Evolutionary conservation across 2,888 invertebrate species (phyloP).

Genomic region (Gymnoscelis rufifasciata): DNA sequence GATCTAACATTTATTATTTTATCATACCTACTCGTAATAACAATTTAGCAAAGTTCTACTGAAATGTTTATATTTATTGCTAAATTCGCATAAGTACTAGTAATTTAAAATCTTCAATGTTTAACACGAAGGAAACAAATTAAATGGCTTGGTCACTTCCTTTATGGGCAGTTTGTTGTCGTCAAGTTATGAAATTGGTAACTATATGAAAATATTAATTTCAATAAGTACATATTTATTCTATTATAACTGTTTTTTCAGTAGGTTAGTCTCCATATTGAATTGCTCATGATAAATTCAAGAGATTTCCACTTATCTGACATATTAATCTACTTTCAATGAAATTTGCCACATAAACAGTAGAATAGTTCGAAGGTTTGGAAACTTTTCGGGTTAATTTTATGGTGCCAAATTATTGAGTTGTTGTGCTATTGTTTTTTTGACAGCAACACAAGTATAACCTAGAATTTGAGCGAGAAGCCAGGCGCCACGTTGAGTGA

Average conservation of each 20-base stretch:
- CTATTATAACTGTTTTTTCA: no score
- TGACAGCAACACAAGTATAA: background rate
- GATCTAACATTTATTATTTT: conserved; percentile 22
- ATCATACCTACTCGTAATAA: conserved; percentile 10
- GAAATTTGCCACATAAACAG: no score
- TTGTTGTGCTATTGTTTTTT: background rate
- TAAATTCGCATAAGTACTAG: conserved; percentile 24
- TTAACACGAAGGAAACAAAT: conserved; percentile 17
- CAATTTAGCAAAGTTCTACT: conserved; percentile 9
- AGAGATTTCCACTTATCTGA: no score
- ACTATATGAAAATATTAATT: no score
- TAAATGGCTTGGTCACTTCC: conserved; percentile 13
- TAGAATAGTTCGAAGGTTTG: no score
- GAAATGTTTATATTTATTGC: conserved; percentile 11
- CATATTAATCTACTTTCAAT: no score
- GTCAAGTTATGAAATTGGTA: no score
- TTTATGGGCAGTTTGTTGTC: background rate
- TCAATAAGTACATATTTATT: no score
- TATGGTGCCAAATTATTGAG: no score
- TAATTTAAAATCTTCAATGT: conserved; percentile 19
- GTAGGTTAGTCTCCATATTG: no score
- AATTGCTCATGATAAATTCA: no score
- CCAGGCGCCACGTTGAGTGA: conserved; percentile 70
- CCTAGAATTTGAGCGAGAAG: conserved; percentile 74
- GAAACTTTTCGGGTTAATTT: no score